Percentiles rank a stretch among this genome's conserved stretches.
These are phyloP conservation scores for Selenia dentaria DNA, from an alignment of 2,888 invertebrate genomes.

Conservation along the genomic window DNA sequence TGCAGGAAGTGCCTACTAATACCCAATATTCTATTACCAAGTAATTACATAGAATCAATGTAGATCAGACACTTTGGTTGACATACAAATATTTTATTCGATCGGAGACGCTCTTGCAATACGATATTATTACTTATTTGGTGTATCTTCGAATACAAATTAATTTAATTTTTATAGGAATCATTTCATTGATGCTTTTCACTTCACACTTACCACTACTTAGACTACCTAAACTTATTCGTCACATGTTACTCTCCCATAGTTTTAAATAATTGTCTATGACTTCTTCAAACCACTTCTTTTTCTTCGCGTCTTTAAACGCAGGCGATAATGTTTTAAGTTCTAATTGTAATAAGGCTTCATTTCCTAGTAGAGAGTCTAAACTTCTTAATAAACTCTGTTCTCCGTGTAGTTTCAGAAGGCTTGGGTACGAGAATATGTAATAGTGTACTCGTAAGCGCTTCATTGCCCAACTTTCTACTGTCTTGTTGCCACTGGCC, in stretches of 20 bases:
- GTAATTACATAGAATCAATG: slow-evolving; percentile 6
- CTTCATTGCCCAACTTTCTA: slow-evolving; percentile 90
- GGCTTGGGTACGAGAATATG: slow-evolving; percentile 91
- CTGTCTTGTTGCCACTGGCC: slow-evolving; percentile 91
- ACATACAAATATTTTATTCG: no score
- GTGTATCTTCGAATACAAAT: neutral
- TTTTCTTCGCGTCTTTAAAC: slow-evolving; percentile 90
- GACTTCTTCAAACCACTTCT: slow-evolving; percentile 94
- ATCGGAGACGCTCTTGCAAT: no score
- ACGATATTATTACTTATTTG: no score
- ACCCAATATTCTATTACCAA: no score
- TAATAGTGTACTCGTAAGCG: slow-evolving; percentile 90
- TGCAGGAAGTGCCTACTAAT: no score
- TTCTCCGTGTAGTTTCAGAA: slow-evolving; percentile 93
- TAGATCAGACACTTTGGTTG: slow-evolving; percentile 5
- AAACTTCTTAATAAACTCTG: slow-evolving; percentile 88
- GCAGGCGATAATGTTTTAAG: slow-evolving; percentile 91
- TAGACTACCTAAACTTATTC: slow-evolving; percentile 29
- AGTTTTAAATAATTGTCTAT: slow-evolving; percentile 95
- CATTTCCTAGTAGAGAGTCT: slow-evolving; percentile 90
- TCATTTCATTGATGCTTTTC: slow-evolving; percentile 7
- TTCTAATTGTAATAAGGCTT: slow-evolving; percentile 93
- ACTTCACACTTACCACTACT: slow-evolving; percentile 15
- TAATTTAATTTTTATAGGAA: slow-evolving; percentile 8
- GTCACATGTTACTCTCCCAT: slow-evolving; percentile 95